phyloP scores from a whole-genome alignment of 2,888 invertebrate genomes.

The Steinernema carpocapsae region DNA sequence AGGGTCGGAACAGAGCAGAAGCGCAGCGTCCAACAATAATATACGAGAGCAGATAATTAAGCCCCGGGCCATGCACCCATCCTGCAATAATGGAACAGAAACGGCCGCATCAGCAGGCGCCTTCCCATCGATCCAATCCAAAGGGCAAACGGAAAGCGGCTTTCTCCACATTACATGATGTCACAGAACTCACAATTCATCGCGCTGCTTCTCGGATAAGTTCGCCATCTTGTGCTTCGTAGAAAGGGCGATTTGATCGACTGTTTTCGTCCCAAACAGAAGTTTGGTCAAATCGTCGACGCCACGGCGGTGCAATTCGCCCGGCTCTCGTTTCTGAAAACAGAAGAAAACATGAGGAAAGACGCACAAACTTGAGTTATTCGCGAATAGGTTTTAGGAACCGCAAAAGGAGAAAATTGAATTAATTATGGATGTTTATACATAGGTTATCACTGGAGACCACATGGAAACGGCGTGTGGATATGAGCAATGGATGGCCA shows the following conservation, averaged over 20 bases:
- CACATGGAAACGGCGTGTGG: too few species aligned
- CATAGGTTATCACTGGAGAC: too few species aligned
- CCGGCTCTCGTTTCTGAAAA: slow-evolving; percentile 25
- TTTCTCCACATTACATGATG: slow-evolving; percentile 8
- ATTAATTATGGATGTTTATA: too few species aligned
- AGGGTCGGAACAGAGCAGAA: not conserved
- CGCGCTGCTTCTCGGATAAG: slow-evolving; percentile 98
- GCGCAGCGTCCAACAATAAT: slow-evolving; percentile 2
- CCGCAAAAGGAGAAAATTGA: too few species aligned
- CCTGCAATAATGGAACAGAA: not conserved
- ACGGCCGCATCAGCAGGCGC: slow-evolving; percentile 2
- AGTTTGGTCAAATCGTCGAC: slow-evolving; percentile 28
- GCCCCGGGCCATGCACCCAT: not conserved
- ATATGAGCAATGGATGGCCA: too few species aligned
- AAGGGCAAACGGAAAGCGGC: slow-evolving; percentile 7
- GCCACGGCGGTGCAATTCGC: slow-evolving; percentile 19
- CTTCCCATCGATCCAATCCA: slow-evolving; percentile 25
- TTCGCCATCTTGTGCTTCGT: slow-evolving; percentile 73
- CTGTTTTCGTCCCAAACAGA: slow-evolving; percentile 31
- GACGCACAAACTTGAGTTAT: not conserved
- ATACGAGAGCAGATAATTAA: slow-evolving; percentile 32
- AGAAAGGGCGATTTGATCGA: not conserved
- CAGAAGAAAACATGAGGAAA: not conserved
- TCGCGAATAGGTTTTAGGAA: not conserved
- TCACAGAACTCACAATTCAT: slow-evolving; percentile 88